Evolutionary conservation across 2,797 vertebrate species (phyloP), one percentile per base, ranked within the genome.

Genomic region (Rhinella marina): DNA sequence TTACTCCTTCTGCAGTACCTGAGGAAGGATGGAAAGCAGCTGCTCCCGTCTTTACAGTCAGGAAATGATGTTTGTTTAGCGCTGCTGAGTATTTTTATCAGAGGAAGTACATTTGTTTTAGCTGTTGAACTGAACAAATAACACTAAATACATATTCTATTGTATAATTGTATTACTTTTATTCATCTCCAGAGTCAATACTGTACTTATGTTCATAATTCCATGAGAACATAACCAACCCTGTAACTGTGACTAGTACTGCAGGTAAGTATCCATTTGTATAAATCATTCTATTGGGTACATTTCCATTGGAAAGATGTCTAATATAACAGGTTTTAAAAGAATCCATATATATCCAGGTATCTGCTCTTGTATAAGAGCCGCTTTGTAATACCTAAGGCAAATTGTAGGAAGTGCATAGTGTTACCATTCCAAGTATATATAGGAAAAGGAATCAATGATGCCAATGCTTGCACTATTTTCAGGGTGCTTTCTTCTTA

Each of bases 1-100:
- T 81, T 48, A n/a, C 23, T 81, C 19, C 27, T 54, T 13, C 41
- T 27, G 80, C 57, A 61, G 52, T 57, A 80, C 78, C 78, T 32
- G 80, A 52, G 61, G 23, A 62, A 48, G 11, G 32, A 81, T 62
- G 2, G 12, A 48, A 41, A 23, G 78, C 57, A 81, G 57, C 27
- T 81, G 32, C 29, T 48, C 2, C 21, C 12, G 11, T 21, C 41
- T 59, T 80, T 62, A 23, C 57, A 80, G 78, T 80, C 19, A 61
- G 29, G 57, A 12, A n/a, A 48, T 62, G 27, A 9, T 52, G 2
- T 81, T 64, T 66, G 14, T 41, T 25, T n/a, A n/a, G 32, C 41
- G 41, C 41, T 52, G 62, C 23, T 66, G 25, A 50, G 13, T 23
- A 66, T 62, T 13, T 64, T 50, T 21, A 10, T 81, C 50, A 41